Conservation (phyloP, 2,113 vertebrate genomes). For the Alligator sinensis region DNA sequence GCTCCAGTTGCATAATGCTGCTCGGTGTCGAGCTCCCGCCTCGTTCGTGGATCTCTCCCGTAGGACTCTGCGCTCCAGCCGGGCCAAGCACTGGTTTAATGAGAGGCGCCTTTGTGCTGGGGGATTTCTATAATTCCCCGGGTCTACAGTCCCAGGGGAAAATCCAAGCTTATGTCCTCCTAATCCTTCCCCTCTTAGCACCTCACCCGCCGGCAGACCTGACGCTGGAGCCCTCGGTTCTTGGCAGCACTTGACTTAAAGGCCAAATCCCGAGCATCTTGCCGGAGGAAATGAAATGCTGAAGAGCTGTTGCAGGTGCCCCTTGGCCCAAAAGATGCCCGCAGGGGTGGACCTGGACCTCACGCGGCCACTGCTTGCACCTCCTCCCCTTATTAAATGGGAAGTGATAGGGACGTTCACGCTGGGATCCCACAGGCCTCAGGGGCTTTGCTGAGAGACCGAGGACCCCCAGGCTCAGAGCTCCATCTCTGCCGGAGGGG, state of each 20-base stretch:
- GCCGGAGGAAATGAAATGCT: not conserved
- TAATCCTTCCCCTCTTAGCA: not conserved
- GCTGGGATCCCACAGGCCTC: not conserved
- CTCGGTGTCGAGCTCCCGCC: not conserved
- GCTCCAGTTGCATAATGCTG: not conserved
- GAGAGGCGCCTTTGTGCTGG: conserved; percentile 28
- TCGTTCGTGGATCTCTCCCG: not conserved
- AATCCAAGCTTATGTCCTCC: not conserved
- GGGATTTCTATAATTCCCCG: rapidly evolving
- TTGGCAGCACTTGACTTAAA: not conserved
- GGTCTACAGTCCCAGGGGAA: not conserved
- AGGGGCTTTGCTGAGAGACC: not conserved
- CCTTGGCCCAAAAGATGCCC: not conserved
- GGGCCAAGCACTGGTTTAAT: not conserved
- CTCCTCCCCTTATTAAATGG: too few species aligned
- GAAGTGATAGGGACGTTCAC: too few species aligned
- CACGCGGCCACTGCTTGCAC: too few species aligned
- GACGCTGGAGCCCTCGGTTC: rapidly evolving
- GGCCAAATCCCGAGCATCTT: not conserved
- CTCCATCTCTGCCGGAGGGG: not conserved
- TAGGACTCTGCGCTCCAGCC: rapidly evolving
- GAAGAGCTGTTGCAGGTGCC: not conserved
- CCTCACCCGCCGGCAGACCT: not conserved
- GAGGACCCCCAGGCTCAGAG: not conserved
- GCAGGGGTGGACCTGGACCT: not conserved